Percentiles rank a stretch among this genome's conserved stretches.
Evolutionary conservation across 1,140 invertebrate genomes (phyloP).

Genomic region (Elysia chlorotica): DNA sequence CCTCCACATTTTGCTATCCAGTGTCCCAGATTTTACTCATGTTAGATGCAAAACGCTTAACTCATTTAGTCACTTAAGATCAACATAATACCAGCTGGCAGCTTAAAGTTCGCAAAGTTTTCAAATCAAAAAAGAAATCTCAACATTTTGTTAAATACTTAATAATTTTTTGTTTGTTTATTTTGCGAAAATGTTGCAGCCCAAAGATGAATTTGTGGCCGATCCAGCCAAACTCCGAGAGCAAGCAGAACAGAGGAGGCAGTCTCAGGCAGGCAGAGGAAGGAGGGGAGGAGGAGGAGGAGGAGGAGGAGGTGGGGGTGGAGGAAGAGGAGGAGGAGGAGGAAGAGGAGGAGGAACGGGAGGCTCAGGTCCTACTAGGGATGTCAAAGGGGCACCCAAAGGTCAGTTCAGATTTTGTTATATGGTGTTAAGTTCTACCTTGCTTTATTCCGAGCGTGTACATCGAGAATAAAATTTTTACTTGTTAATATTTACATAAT

Average conservation of each 20-base stretch:
- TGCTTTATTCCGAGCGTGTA: background rate
- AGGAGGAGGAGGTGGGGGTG: background rate
- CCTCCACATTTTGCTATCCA: background rate
- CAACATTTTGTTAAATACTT: background rate
- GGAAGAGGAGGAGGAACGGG: background rate
- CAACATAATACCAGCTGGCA: background rate
- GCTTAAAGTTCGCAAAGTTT: background rate
- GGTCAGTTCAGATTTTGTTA: constrained; percentile 58
- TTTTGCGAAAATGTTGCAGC: constrained; percentile 1
- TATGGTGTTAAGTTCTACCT: background rate
- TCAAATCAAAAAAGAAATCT: background rate
- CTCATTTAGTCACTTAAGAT: background rate
- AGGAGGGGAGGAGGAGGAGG: constrained; percentile 30
- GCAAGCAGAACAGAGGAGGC: constrained; percentile 68
- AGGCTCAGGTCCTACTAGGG: background rate
- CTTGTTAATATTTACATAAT: background rate
- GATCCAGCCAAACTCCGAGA: constrained; percentile 78
- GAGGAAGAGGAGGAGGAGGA: background rate
- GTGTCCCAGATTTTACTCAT: background rate
- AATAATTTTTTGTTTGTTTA: background rate
- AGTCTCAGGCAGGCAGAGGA: constrained; percentile 51
- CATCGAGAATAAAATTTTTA: background rate
- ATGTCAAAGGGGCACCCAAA: constrained; percentile 62
- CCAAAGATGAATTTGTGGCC: constrained; percentile 70
- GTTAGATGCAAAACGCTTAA: background rate